Evolutionary conservation across 1,140 invertebrate species (phyloP), one percentile per base, ranked within the genome.

Genomic region (Schlechtendalia chinensis): DNA sequence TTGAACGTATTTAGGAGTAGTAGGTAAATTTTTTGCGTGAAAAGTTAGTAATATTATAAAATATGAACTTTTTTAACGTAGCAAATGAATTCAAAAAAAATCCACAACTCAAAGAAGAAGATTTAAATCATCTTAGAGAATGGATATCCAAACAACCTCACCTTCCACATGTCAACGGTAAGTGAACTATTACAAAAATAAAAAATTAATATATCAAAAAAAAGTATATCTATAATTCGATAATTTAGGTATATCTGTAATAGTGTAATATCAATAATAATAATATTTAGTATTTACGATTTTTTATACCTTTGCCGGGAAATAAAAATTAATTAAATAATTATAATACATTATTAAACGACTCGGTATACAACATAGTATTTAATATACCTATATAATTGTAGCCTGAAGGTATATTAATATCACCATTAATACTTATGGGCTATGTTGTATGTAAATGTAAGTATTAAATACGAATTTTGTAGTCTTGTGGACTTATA

Each of bases 81-180:
- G 82, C 85, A 53, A 84, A 85, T 45, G 86, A 86, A 83, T 87
- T 86, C 82, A 82, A 84, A 58, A 87, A 86, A 81, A 84, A 86
- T 82, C 82, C 84, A 6, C 83, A 85, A 67, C 84, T 87, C 29
- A 86, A 84, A 82, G 84, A 83, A 69, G 85, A 87, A 82, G 86
- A 87, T 65, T 84, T 88, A 8, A 75, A 82, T 16, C 82, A 81
- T 61, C 82, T 88, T 22, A 82, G 83, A 82, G 82, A 84, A 82
- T 88, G 87, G 87, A 67, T 87, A 61, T 80, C 82, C 22, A 85
- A 81, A 63, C 86, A 87, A 79, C 84, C 85, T 0, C 86, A 88
- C 83, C 82, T 88, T 11, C 87, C 87, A 27, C 47, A 29, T 16
- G 74, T 82, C 27, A 50, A 58, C 5, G 81, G 81, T 53, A 58